Percentiles rank a stretch among this genome's conserved stretches.
These are phyloP conservation scores for Phengaris arion DNA, from an alignment of 2,888 invertebrate genomes.

Conservation along the genomic window DNA sequence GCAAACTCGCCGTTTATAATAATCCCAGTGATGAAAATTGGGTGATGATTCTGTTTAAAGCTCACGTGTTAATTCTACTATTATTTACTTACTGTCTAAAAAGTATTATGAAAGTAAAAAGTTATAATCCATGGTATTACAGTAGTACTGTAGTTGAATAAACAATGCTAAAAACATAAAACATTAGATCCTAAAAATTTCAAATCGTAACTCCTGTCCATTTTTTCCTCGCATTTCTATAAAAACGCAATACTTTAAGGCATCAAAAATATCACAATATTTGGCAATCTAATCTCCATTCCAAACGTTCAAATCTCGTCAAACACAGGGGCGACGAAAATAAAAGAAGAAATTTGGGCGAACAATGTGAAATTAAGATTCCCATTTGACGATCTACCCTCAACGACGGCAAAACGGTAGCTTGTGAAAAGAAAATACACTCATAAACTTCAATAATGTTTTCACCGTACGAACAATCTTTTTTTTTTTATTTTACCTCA, in stretches of 20 bases:
- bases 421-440: conserved; percentile 15
- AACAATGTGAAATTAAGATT: conserved; percentile 43
- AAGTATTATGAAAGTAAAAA: too few relatives aligned
- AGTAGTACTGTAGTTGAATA: too few relatives aligned
- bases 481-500: conserved; percentile 5
- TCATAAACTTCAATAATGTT: not conserved
- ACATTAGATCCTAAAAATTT: not conserved
- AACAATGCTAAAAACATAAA: too few relatives aligned
- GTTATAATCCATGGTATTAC: too few relatives aligned
- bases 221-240: not conserved
- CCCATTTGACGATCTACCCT: conserved; percentile 36
- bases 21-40: not conserved
- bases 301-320: conserved; percentile 44
- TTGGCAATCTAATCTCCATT: not conserved
- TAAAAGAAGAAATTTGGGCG: conserved; percentile 35
- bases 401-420: conserved; percentile 26
- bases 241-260: not conserved
- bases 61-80: too few relatives aligned
- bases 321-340: conserved; percentile 44
- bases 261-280: not conserved
- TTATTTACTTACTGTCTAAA: too few relatives aligned
- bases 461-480: not conserved
- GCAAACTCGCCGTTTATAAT: not conserved
- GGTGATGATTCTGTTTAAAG: not conserved
- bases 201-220: not conserved